phyloP scores from a whole-genome alignment of 1,140 invertebrate genomes.

The Hermetia illucens region DNA sequence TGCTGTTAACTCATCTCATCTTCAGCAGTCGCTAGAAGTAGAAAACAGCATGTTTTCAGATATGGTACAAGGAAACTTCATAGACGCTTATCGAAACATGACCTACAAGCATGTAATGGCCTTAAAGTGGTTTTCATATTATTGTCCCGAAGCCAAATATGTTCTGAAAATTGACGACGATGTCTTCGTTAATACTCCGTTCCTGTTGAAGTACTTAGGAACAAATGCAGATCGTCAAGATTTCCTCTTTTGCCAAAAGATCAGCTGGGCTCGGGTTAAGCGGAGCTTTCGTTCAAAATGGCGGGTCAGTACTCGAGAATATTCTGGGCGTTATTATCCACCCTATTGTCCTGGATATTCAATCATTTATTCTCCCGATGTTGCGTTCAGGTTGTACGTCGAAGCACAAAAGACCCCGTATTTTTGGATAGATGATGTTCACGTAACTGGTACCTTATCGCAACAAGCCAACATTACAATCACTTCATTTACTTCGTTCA shows the following conservation, averaged over 20 bases:
- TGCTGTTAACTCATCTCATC: slow-evolving; percentile 22
- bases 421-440: slow-evolving; percentile 81
- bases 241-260: slow-evolving; percentile 42
- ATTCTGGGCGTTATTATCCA: slow-evolving; percentile 47
- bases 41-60: slow-evolving; percentile 51
- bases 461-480: slow-evolving; percentile 42
- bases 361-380: slow-evolving; percentile 56
- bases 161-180: slow-evolving; percentile 69
- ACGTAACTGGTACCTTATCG: slow-evolving; percentile 59
- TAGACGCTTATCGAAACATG: slow-evolving; percentile 69
- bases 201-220: slow-evolving; percentile 45
- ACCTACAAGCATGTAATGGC: slow-evolving; percentile 78
- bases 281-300: slow-evolving; percentile 60
- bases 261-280: slow-evolving; percentile 34
- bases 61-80: slow-evolving; percentile 64
- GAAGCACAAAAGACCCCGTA: slow-evolving; percentile 45
- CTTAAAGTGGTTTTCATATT: slow-evolving; percentile 63
- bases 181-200: slow-evolving; percentile 57
- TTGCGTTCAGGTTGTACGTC: slow-evolving; percentile 46
- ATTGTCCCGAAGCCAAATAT: slow-evolving; percentile 52
- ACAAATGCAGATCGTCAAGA: slow-evolving; percentile 15
- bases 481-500: slow-evolving; percentile 33
- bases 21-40: slow-evolving; percentile 35
- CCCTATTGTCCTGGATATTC: slow-evolving; percentile 62
- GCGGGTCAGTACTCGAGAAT: slow-evolving; percentile 57